Base-by-base conservation (phyloP, 2,113 vertebrate species). In the Lophius piscatorius region DNA sequence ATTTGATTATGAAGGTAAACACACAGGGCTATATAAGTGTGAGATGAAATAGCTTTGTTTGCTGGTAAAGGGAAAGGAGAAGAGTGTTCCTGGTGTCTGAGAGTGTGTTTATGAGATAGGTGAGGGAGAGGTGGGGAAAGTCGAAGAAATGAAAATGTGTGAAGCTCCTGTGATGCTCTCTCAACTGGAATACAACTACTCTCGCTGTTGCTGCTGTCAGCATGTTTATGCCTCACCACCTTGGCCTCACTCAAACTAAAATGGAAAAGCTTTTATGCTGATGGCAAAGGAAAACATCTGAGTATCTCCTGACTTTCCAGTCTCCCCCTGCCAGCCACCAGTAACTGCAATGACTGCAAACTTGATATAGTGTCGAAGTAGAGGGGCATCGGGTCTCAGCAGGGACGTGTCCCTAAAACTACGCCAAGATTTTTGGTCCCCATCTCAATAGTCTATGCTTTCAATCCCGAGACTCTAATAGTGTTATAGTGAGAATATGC, bases 1-100 rank as follows among this genome's bases (percentile, higher is more conserved):
- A 46, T 66, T 74, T 47, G 56, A 86, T 81, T 70, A 59, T 67
- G 50, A 61, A 68, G 75, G 73, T 82, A 69, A 84, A 82, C 61
- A 76, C 39, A 24, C 16, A 6, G 56, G 58, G 56, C 64, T 48
- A 10, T 10, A 2, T 31, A 31, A 31, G 29, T 31, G 29, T 10
- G 29, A 31, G 3, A n/a, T n/a, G n/a, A 73, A 77, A 70, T 65
- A 22, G 68, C 59, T 64, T 55, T 44, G 21, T 58, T 47, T 57
- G 28, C 18, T 12, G 12, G 35, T 56, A 42, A 41, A 21, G 42
- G 21, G 40, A 35, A 18, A 26, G 45, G 33, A 56, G 50, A 28
- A 23, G 13, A 35, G 23, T n/a, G 21, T 57, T 55, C 40, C n/a
- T 8, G 45, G 59, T 33, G 22, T 52, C 4, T 52, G 17, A 3